Base-by-base conservation (phyloP, 1,140 invertebrate genomes). In the Phenacoccus solenopsis region DNA sequence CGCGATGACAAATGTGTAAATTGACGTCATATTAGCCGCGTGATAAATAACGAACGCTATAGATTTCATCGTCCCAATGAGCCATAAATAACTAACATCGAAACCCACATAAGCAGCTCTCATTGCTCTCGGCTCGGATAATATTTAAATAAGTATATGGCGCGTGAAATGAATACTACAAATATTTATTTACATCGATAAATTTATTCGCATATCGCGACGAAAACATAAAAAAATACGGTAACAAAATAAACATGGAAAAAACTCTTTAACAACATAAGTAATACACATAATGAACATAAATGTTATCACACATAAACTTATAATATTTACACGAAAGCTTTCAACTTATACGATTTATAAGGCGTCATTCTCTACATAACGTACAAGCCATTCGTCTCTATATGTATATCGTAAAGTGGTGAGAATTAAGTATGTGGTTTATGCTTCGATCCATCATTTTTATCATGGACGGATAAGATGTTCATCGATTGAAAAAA, bases 191-290 rank as follows among this genome's bases (percentile, higher is more conserved):
- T 64, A 64, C 59, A 64, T 20, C 21, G 59, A 64, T 64, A 64
- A 64, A 27, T 64, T 64, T 64, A 25, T 64, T 64, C 25, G 21
- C 25, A 64, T 64, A 25, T 64, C 20, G 10, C 59, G 25, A 22
- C 59, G 59, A 64, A 64, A 13, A 64, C 25, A 27, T 64, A 64
- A 64, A 64, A 59, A 49, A 49, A 49, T n/a, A 64, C 25, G 59
- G 59, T 64, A 64, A 64, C 59, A 64, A 64, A 64, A 64, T 64
- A 64, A 64, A 64, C 59, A 27, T 64, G 59, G 25, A 24, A 64
- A 64, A 64, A 64, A 25, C 59, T 25, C n/a, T 64, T 59, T 27
- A 64, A 64, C 59, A 64, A 64, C 59, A 27, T 64, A 64, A 25
- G 22, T 25, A 24, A 64, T 64, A 64, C 25, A 59, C 9, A 27